Evolutionary conservation across 2,888 invertebrate species (phyloP), one percentile per base, ranked within the genome.

Genomic region (Cotesia congregata): DNA sequence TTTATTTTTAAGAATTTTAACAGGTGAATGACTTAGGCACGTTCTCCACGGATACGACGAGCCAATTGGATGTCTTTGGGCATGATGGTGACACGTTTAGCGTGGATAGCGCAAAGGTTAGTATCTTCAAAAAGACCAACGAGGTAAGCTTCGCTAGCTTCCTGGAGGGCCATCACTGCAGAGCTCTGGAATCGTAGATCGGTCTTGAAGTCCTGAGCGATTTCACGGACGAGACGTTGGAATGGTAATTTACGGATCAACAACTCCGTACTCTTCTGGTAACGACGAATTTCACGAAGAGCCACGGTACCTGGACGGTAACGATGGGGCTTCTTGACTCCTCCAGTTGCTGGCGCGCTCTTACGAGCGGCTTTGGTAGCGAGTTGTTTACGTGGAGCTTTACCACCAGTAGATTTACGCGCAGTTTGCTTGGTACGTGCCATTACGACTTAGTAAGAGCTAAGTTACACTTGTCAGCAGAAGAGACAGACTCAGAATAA

Each of bases 391-490:
- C 93, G 89, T 15, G 93, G 93, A 76, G 93, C 92, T 86, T 93
- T 93, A 74, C 92, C 92, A 87, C 92, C 92, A 74, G 93, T 93
- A 1, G 92, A 94, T 83, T 94, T 94, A 80, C 94, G 92, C 15
- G 94, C 94, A 0, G 94, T 94, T 83, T 94, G 94, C 90, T 94
- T 94, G 5, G 94, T 94, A 86, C 94, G 93, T 83, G 94, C 94
- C 94, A 94, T 93, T 77, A 79, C 91, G 90, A 50, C 0, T 9
- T 7, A 50, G 1, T 0, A 0, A 50, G 12, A 12, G 1, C 4
- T 0, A 1, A 3, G 30, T 30, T 30, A 3, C 2, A 30, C 3
- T 3, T 30, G 30, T 2, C 2, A 12, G 1, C 0, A 7, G 0
- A 0, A 7, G 50, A 50, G 30, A 4, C 30, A 3, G 0, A 30